phyloP scores from a whole-genome alignment of 2,113 vertebrate species.

The Leptobrachium ailaonicum region DNA sequence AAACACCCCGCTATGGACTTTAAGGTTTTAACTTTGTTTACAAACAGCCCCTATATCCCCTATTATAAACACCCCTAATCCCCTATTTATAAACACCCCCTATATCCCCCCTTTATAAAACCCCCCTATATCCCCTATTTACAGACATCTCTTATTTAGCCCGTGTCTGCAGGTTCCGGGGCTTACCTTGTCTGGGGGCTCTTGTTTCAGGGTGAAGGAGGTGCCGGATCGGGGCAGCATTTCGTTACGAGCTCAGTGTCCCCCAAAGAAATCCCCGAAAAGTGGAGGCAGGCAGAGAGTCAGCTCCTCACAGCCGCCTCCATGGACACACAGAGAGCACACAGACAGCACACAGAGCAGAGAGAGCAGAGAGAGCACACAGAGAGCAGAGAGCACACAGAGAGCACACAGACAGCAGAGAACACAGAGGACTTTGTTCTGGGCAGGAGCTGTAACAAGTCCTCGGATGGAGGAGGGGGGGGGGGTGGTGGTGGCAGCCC shows the following conservation, averaged over 20 bases:
- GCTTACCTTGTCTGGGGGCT: conserved; percentile 72
- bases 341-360: no score
- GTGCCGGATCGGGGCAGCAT: conserved; percentile 77
- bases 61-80: no score
- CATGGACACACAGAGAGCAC: background rate
- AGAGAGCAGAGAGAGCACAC: no score
- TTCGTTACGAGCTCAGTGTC: conserved; percentile 8
- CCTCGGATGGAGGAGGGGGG: background rate
- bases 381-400: no score
- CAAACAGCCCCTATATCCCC: no score
- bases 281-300: background rate
- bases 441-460: background rate
- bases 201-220: conserved; percentile 78
- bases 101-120: no score
- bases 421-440: conserved; percentile 40
- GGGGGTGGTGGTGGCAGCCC: background rate
- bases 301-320: background rate
- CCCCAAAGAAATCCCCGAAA: background rate
- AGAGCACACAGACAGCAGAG: background rate
- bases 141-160: no score
- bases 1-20: no score
- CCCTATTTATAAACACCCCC: no score
- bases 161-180: background rate
- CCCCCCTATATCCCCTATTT: no score
- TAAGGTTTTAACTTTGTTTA: no score